Conservation (phyloP, 2,113 vertebrate genomes). For the Tetraodon nigroviridis region DNA sequence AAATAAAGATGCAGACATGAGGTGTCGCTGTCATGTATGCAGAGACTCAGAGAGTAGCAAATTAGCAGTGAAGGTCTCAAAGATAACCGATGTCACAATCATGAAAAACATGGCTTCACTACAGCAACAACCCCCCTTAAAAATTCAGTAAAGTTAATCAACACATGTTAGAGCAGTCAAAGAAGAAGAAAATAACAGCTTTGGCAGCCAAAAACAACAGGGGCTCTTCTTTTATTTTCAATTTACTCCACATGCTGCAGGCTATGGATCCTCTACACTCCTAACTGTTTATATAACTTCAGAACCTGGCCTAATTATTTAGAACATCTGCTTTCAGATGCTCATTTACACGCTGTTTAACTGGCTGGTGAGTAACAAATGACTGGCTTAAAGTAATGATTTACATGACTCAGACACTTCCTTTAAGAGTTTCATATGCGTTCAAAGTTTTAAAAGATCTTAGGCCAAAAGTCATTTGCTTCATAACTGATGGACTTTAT, state of each 20-base stretch:
- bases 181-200: slow-evolving; percentile 13
- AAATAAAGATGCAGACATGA: slow-evolving; percentile 1
- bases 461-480: too few species aligned
- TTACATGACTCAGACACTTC: too few species aligned
- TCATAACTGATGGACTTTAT: too few species aligned
- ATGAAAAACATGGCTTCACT: background rate
- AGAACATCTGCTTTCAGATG: too few species aligned
- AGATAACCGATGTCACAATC: background rate
- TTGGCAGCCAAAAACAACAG: slow-evolving; percentile 14
- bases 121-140: background rate
- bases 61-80: background rate
- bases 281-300: background rate
- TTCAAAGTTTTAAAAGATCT: too few species aligned
- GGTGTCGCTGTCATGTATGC: background rate
- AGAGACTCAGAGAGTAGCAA: background rate
- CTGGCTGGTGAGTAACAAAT: too few species aligned
- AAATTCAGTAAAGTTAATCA: background rate
- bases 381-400: too few species aligned
- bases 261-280: slow-evolving; percentile 3
- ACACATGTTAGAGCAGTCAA: slow-evolving; percentile 15
- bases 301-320: too few species aligned
- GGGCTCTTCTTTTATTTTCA: slow-evolving; percentile 23
- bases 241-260: background rate
- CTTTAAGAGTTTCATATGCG: too few species aligned
- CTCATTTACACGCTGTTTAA: too few species aligned